These are phyloP conservation scores for Achlya flavicornis DNA, from an alignment of 2,888 invertebrate genomes.

Conservation along the genomic window DNA sequence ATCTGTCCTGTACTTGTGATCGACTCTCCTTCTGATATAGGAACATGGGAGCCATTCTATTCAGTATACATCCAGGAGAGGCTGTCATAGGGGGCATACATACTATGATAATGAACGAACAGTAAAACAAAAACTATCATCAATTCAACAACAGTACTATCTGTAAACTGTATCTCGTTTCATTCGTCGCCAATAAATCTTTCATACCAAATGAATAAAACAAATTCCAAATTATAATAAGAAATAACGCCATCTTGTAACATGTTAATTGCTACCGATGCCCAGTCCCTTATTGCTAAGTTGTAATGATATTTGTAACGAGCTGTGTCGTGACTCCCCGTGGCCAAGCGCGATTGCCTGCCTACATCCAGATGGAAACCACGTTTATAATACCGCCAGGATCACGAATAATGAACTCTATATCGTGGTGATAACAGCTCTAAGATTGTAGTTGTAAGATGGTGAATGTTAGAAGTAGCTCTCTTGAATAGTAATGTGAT, in stretches of 20 bases:
- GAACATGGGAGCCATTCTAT: no score
- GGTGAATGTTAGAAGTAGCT: slow-evolving; percentile 20
- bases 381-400: not conserved
- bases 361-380: not conserved
- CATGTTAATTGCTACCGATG: slow-evolving; percentile 43
- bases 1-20: no score
- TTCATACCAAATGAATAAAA: slow-evolving; percentile 1
- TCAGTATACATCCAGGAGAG: no score
- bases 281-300: slow-evolving; percentile 25
- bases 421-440: not conserved
- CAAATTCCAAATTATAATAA: slow-evolving; percentile 10
- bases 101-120: no score
- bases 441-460: slow-evolving; percentile 2
- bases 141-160: not conserved
- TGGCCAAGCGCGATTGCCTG: slow-evolving; percentile 5
- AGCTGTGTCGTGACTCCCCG: slow-evolving; percentile 30
- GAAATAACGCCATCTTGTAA: slow-evolving; percentile 23
- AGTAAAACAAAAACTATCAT: no score
- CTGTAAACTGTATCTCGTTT: no score
- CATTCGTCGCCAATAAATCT: not conserved
- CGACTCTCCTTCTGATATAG: no score
- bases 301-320: slow-evolving; percentile 36
- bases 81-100: no score
- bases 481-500: slow-evolving; percentile 18
- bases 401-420: not conserved